phyloP scores from a whole-genome alignment of 2,888 invertebrate species.

The Sinohyriopsis cumingii region DNA sequence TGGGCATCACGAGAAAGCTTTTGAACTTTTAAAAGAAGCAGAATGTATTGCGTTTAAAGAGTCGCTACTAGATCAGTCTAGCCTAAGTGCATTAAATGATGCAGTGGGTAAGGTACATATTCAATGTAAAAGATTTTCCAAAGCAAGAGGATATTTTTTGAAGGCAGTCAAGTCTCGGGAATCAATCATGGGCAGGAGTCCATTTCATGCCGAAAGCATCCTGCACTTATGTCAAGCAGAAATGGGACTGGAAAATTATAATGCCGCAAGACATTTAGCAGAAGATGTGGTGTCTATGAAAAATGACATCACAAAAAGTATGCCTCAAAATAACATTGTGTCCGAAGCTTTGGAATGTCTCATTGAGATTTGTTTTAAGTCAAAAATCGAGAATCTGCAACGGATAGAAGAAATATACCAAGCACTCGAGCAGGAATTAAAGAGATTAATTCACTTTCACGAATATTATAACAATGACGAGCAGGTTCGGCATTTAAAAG shows the following conservation, averaged over 20 bases:
- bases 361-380: too few relatives aligned
- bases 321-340: too few relatives aligned
- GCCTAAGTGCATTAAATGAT: constrained; percentile 16
- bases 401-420: too few relatives aligned
- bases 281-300: too few relatives aligned
- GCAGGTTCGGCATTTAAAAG: too few relatives aligned
- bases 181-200: constrained; percentile 4
- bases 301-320: too few relatives aligned
- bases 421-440: too few relatives aligned
- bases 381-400: too few relatives aligned
- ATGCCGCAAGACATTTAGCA: too few relatives aligned
- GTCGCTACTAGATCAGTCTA: constrained; percentile 4
- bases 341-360: too few relatives aligned
- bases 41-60: constrained; percentile 14
- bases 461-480: too few relatives aligned
- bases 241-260: constrained; percentile 1
- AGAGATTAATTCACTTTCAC: too few relatives aligned
- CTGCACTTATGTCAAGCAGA: constrained; percentile 6
- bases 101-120: constrained; percentile 23
- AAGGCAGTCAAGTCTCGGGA: constrained; percentile 22
- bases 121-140: constrained; percentile 8
- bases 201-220: constrained; percentile 18
- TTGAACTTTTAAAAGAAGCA: constrained; percentile 26
- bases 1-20: constrained; percentile 23
- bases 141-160: constrained; percentile 18